Evolutionary conservation across 2,888 invertebrate species (phyloP).

Genomic region (Morinoia aosen): DNA sequence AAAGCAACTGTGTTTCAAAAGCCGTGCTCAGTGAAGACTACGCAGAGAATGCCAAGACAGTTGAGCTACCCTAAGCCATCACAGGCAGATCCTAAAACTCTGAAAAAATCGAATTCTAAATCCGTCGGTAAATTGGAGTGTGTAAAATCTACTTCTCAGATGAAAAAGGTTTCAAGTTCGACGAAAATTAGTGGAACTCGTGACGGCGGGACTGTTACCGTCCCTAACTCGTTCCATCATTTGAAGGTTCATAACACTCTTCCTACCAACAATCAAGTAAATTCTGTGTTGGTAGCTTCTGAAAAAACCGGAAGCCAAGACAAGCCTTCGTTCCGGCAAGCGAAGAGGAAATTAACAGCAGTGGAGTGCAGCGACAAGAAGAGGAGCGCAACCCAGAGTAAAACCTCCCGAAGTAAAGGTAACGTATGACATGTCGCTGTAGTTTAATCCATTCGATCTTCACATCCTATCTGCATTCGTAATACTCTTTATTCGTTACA

Average conservation of each 20-base stretch:
- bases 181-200: not conserved
- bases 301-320: not conserved
- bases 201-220: not conserved
- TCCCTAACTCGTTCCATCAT: not conserved
- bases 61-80: not conserved
- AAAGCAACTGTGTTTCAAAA: not conserved
- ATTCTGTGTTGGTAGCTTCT: not conserved
- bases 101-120: not conserved
- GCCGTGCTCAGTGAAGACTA: not conserved
- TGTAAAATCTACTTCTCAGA: not conserved
- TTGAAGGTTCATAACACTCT: not conserved
- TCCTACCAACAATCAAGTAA: not conserved
- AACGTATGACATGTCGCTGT: not conserved
- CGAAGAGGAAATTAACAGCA: constrained; percentile 10
- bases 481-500: not conserved
- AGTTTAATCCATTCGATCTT: not conserved
- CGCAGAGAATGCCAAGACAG: not conserved
- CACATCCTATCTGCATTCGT: not conserved
- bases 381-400: not conserved
- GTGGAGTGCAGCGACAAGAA: not conserved
- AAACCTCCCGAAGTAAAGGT: not conserved
- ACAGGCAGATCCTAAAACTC: not conserved
- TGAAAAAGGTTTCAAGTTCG: not conserved
- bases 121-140: not conserved
- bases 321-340: not conserved